Conservation (phyloP, 2,797 vertebrate species). For the Pangasius sanitwongsei region DNA sequence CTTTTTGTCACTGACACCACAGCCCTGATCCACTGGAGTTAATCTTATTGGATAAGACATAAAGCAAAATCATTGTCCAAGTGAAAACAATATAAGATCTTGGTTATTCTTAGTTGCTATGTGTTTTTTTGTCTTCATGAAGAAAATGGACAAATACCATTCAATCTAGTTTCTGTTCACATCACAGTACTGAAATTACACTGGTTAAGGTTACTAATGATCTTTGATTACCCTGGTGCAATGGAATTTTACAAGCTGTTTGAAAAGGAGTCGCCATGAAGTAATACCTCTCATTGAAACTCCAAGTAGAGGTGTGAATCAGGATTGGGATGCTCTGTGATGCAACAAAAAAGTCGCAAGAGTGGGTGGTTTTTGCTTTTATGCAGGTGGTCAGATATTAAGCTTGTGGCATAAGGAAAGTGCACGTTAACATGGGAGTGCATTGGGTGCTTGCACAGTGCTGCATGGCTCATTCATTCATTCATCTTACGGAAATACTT, state of each 20-base stretch:
- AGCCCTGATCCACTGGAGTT: neutral
- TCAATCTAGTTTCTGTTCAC: neutral
- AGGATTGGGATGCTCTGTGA: neutral
- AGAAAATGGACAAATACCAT: neutral
- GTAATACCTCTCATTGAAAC: neutral
- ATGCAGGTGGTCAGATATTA: neutral
- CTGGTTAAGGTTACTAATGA: neutral
- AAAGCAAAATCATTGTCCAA: neutral
- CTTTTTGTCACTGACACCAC: conserved; percentile 29
- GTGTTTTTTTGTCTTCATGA: neutral
- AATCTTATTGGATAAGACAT: neutral
- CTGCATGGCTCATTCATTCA: neutral
- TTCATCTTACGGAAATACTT: neutral
- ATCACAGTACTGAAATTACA: no score
- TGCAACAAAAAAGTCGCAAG: neutral
- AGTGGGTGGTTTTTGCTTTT: neutral
- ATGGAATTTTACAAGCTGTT: neutral
- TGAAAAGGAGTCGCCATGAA: neutral
- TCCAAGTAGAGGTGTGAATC: neutral
- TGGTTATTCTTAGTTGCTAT: neutral
- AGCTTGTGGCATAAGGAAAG: neutral
- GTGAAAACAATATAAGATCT: neutral
- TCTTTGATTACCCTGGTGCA: neutral
- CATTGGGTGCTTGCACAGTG: neutral
- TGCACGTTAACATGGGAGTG: neutral